Evolutionary conservation across 30 jellyfish, hydroid and myxozoan genomes (phyloP).

Genomic region (Rhopilema esculentum): DNA sequence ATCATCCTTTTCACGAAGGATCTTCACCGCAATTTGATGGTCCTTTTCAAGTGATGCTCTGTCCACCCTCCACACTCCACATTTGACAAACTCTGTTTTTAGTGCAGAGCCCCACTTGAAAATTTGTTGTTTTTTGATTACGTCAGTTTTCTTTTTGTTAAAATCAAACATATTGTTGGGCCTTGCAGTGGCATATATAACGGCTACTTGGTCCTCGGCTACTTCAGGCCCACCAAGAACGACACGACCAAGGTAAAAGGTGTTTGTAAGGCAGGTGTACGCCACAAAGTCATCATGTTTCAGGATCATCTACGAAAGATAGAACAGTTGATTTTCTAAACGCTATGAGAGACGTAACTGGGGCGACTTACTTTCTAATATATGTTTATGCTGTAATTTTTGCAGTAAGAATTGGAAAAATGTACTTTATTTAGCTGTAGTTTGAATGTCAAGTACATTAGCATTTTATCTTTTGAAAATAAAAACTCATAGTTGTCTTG

Average conservation of each 20-base stretch:
- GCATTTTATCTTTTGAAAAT: background rate
- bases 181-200: background rate
- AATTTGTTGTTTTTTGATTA: background rate
- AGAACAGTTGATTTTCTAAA: background rate
- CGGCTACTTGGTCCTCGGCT: background rate
- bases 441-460: background rate
- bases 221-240: background rate
- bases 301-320: background rate
- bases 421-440: background rate
- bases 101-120: background rate
- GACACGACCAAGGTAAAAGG: background rate
- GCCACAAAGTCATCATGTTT: background rate
- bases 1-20: background rate
- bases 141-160: background rate
- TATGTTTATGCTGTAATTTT: background rate
- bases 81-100: background rate
- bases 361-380: background rate
- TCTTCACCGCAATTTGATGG: background rate
- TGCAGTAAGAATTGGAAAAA: no score
- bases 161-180: background rate
- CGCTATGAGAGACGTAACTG: background rate
- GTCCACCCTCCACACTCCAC: background rate
- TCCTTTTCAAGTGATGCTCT: background rate
- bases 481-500: background rate
- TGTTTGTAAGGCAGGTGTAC: background rate